Evolutionary conservation across 2,797 vertebrate species (phyloP), one percentile per base, ranked within the genome.

Genomic region (Coreius guichenoti): DNA sequence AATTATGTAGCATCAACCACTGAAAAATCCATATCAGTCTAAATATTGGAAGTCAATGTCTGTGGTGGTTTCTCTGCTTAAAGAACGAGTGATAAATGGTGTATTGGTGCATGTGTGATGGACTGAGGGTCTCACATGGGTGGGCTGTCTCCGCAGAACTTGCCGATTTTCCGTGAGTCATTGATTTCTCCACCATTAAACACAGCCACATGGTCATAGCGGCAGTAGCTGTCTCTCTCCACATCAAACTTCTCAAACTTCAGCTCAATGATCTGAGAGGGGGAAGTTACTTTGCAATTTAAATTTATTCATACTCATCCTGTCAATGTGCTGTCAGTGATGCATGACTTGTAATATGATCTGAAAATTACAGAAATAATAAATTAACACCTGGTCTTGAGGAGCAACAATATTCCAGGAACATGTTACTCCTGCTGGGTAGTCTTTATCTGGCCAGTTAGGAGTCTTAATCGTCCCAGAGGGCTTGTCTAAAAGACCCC

Each of bases 171-270:
- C 88, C 89, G 93, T 8, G 95, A 94, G 14, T 96, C 96, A 0
- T 95, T 94, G 65, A 92, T 90, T 90, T 97, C 96, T 3, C 92
- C 95, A 8, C 95, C 96, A 8, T 96, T 96, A 85, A 95, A 96
- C 84, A 97, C 94, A n/a, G 94, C 94, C n/a, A 97, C 93, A 1
- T 95, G 96, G 87, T 97, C 96, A 0, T 97, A 97, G 70, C 96
- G 94, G 90, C 96, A 97, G 89, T 96, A 95, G 92, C 95, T 96
- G 86, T 97, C 96, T 49, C 96, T 95, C 81, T 97, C 96, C 76
- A 97, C 94, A 51, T 97, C 96, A 91, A 97, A 97, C 90, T 97
- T 97, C 90, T 97, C 96, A 7, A 97, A 97, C 85, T 91, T 95
- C 86, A 97, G 82, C 82, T 96, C 96, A 91, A 97, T 96, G 69